Percentiles rank a stretch among this genome's conserved stretches.
These are phyloP conservation scores for Drosophila nebulosa DNA, from an alignment of 1,140 invertebrate genomes.

Conservation along the genomic window DNA sequence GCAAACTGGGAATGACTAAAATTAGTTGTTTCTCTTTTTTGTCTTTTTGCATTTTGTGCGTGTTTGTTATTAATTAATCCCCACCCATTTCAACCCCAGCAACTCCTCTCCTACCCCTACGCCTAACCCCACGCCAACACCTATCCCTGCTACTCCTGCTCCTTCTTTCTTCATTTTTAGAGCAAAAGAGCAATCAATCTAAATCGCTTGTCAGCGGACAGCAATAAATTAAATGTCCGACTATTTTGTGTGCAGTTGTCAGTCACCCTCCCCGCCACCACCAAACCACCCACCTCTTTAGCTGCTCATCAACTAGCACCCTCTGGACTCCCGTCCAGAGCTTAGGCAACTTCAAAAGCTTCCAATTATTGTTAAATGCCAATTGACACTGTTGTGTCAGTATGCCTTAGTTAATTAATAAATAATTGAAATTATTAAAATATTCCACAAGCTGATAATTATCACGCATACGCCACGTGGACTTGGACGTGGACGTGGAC, in stretches of 20 bases:
- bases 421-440: slow-evolving; percentile 72
- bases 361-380: slow-evolving; percentile 39
- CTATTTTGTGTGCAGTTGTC: background rate
- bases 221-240: slow-evolving; percentile 49
- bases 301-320: background rate
- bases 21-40: slow-evolving; percentile 46
- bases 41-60: slow-evolving; percentile 23
- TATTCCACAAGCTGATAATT: slow-evolving; percentile 55
- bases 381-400: slow-evolving; percentile 40
- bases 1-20: slow-evolving; percentile 30
- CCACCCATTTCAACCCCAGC: background rate
- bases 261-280: background rate
- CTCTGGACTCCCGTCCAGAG: background rate
- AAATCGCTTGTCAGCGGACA: slow-evolving; percentile 66
- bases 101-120: too few relatives aligned
- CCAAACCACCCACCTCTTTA: background rate
- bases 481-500: too few relatives aligned
- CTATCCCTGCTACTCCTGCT: background rate
- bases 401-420: slow-evolving; percentile 61
- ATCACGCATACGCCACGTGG: slow-evolving; percentile 65
- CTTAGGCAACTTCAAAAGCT: slow-evolving; percentile 39
- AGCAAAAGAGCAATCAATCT: slow-evolving; percentile 56
- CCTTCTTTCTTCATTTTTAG: background rate
- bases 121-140: too few relatives aligned
- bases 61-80: slow-evolving; percentile 73